A percentile compares a stretch with the other conserved stretches of the same genome.
Evolutionary conservation across 1,140 invertebrate species (phyloP).

Genomic region (Heterodera carotae): DNA sequence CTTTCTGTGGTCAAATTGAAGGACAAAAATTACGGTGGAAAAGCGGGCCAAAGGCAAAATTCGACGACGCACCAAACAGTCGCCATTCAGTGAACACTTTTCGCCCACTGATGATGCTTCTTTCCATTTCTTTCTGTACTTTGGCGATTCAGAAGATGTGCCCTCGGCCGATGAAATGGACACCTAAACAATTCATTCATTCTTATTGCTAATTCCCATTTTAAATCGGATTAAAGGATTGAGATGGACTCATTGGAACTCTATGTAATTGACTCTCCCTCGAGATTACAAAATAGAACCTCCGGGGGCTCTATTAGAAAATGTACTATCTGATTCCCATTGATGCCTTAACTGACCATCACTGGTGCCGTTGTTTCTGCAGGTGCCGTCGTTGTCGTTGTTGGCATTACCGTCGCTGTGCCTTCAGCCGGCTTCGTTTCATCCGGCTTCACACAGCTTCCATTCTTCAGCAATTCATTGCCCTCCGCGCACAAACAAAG

Average conservation of each 20-base stretch:
- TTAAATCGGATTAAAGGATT: too few relatives aligned
- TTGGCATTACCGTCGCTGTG: neutral
- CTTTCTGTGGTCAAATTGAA: conserved; percentile 30
- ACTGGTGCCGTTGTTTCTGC: conserved; percentile 7
- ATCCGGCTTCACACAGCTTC: conserved; percentile 43
- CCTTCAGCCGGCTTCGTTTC: neutral
- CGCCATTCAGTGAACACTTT: conserved; percentile 59
- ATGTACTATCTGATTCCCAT: too few relatives aligned
- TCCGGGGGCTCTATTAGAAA: too few relatives aligned
- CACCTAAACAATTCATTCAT: conserved; percentile 16
- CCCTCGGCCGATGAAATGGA: conserved; percentile 18
- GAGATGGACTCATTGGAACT: too few relatives aligned
- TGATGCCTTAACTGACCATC: neutral
- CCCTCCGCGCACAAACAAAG: conserved; percentile 61
- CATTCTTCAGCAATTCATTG: conserved; percentile 58
- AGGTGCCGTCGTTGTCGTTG: conserved; percentile 25
- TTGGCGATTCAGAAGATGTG: neutral
- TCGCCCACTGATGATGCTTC: conserved; percentile 53
- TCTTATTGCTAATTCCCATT: too few relatives aligned
- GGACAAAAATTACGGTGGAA: neutral
- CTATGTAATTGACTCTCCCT: too few relatives aligned
- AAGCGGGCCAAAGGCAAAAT: too few relatives aligned
- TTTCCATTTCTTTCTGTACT: conserved; percentile 32
- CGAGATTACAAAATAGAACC: too few relatives aligned
- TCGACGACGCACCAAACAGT: conserved; percentile 47